phyloP scores from a whole-genome alignment of 2,888 invertebrate species.

The Drosophila lutescens region DNA sequence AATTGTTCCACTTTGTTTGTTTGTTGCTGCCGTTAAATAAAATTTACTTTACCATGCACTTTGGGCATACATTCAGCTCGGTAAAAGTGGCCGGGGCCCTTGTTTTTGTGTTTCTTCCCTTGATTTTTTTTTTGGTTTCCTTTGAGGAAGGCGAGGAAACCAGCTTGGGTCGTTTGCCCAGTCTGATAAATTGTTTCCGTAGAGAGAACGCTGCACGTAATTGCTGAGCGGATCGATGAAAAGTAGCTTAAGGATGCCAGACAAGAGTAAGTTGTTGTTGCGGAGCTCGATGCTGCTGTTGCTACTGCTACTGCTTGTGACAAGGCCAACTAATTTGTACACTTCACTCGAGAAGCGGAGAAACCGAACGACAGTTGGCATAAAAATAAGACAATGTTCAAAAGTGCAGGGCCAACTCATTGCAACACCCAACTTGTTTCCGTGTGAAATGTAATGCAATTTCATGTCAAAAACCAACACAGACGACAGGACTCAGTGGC shows the following conservation, averaged over 20 bases:
- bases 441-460: conserved; percentile 77
- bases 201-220: conserved; percentile 70
- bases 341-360: conserved; percentile 67
- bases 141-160: not conserved
- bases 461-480: conserved; percentile 78
- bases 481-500: conserved; percentile 62
- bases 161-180: conserved; percentile 65
- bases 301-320: conserved; percentile 50
- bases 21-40: conserved; percentile 58
- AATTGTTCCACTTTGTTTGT: conserved; percentile 51
- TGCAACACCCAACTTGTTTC: conserved; percentile 31
- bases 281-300: conserved; percentile 6
- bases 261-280: conserved; percentile 31
- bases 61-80: conserved; percentile 64
- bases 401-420: conserved; percentile 50
- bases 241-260: conserved; percentile 70
- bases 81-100: conserved; percentile 9
- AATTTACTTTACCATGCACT: conserved; percentile 75
- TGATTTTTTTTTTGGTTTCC: conserved; percentile 18
- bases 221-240: conserved; percentile 74
- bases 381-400: conserved; percentile 75
- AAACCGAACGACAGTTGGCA: conserved; percentile 77
- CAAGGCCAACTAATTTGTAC: conserved; percentile 79
- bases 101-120: conserved; percentile 29
- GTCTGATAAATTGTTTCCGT: conserved; percentile 77